Evolutionary conservation across 1,140 invertebrate genomes (phyloP), one percentile per base, ranked within the genome.

Genomic region (Condylostylus longicornis): DNA sequence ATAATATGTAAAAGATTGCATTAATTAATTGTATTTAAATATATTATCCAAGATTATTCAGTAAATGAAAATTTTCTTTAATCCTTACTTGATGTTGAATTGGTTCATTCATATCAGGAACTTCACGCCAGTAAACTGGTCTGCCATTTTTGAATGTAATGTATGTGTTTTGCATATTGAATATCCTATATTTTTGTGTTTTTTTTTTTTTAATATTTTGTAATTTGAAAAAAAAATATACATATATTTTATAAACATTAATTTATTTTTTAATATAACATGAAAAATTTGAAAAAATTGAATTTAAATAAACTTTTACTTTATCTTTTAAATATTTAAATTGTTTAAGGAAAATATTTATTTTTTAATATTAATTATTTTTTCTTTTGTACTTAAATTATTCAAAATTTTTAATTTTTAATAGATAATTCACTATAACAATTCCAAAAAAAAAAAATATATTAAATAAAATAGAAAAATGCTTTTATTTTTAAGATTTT

Each of bases 81-180:
- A 41, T 31, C 20, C 55, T 58, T 58, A 58, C 55, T 58, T 58
- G 55, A 44, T 58, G 58, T 58, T 58, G 55, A 54, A 58, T 58
- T 45, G 51, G 52, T 42, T 58, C 55, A 48, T 58, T 58, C 40
- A 58, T 43, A 47, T 58, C 55, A 50, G 55, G 53, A 49, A 54
- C 50, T 43, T 58, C 55, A 51, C 50, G 58, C 50, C 54, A 58
- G 48, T 58, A 58, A 44, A 56, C 50, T 30, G 55, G 55, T 33
- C 55, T 56, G 49, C 55, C 55, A 36, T 58, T 58, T 58, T 58
- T 58, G 51, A 58, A 58, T 47, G 58, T 55, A 42, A 58, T 53
- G 51, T 58, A 58, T 51, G 58, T 54, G 53, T 54, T 58, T 51
- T 51, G 53, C 35, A 33, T 41, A 42, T 42, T 33, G 45, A 38